Evolutionary conservation across 2,113 vertebrate genomes (phyloP).

Genomic region (Anser cygnoides): DNA sequence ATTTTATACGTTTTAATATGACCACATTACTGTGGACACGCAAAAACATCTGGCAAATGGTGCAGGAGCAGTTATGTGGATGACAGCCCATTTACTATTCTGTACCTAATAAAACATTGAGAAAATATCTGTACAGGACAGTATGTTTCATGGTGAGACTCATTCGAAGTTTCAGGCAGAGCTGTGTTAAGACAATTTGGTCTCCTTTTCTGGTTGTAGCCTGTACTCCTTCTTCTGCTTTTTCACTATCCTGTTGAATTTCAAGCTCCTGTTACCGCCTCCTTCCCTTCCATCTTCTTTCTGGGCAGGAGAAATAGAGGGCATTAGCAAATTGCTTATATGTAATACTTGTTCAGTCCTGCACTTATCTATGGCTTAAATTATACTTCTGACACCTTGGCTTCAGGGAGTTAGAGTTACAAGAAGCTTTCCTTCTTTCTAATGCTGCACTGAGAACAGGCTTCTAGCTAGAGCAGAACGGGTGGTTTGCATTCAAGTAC

Average conservation of each 20-base stretch:
- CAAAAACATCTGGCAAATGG: conserved; percentile 59
- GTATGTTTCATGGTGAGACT: background rate
- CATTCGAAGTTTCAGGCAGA: background rate
- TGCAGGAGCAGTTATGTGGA: background rate
- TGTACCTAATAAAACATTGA: background rate
- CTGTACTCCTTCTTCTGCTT: background rate
- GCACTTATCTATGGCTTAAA: background rate
- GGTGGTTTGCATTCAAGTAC: background rate
- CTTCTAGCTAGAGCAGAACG: background rate
- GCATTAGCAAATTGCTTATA: background rate
- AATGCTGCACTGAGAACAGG: background rate
- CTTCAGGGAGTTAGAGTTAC: background rate
- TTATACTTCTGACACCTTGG: background rate
- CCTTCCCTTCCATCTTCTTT: background rate
- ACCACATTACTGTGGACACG: conserved; percentile 2
- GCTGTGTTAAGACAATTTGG: background rate
- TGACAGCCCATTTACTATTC: conserved; percentile 16
- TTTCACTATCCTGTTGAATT: background rate
- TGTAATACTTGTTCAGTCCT: background rate
- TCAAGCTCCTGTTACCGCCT: background rate
- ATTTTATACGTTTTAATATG: conserved; percentile 35
- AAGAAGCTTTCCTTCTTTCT: background rate
- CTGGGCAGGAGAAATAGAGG: background rate
- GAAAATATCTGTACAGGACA: background rate
- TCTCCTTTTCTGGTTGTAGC: background rate